Evolutionary conservation across 2,113 vertebrate species (phyloP).

Genomic region (Neopipo cinnamomea): DNA sequence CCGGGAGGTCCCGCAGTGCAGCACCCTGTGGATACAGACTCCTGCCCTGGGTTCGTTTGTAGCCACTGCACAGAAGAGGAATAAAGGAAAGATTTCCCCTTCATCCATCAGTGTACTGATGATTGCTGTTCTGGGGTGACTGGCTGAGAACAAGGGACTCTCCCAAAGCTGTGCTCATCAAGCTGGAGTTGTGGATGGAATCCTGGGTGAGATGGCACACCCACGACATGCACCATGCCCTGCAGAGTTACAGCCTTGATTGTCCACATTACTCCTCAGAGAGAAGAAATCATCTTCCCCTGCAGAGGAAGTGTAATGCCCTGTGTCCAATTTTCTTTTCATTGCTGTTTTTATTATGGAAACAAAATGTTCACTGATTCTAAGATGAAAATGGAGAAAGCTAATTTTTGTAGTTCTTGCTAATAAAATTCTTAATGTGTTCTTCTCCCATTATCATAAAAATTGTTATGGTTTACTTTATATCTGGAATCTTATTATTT

Average conservation of each 20-base stretch:
- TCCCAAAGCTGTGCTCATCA: not conserved
- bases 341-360: slow-evolving; percentile 69
- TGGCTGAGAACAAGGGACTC: not conserved
- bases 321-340: slow-evolving; percentile 72
- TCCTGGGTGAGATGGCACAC: not conserved
- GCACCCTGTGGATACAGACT: rapidly evolving
- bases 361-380: slow-evolving; percentile 55
- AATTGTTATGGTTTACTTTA: slow-evolving; percentile 56
- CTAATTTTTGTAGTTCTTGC: slow-evolving; percentile 65
- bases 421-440: slow-evolving; percentile 68
- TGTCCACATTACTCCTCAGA: not conserved
- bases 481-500: slow-evolving; percentile 59
- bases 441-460: slow-evolving; percentile 60
- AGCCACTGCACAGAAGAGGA: not conserved
- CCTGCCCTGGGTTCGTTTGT: not conserved
- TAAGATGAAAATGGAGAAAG: slow-evolving; percentile 54
- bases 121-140: not conserved
- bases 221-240: rapidly evolving
- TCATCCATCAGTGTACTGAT: not conserved
- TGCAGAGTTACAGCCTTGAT: not conserved
- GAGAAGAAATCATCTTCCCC: not conserved
- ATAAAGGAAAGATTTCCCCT: not conserved
- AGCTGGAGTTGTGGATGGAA: not conserved
- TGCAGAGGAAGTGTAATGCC: slow-evolving; percentile 62
- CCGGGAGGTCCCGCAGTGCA: rapidly evolving